Percentiles rank a stretch among this genome's conserved stretches.
Evolutionary conservation across 2,888 invertebrate species (phyloP).

Genomic region (Marasmarcha lunaedactyla): DNA sequence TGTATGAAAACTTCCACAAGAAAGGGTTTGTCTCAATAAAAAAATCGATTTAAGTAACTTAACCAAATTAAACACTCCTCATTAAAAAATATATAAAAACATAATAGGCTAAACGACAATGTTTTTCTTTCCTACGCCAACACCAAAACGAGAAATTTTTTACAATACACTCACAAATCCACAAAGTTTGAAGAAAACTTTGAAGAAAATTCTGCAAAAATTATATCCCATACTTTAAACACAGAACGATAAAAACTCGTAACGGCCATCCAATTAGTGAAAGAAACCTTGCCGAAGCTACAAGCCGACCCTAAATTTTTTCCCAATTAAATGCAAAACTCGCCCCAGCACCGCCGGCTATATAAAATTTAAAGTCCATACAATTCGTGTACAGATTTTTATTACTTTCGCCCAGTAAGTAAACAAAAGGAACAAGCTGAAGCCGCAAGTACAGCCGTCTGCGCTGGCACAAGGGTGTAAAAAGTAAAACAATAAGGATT

Average conservation of each 20-base stretch:
- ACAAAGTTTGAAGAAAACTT: not conserved
- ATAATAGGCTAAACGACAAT: no score
- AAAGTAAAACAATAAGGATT: conserved; percentile 71
- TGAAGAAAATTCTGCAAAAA: not conserved
- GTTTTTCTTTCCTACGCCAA: no score
- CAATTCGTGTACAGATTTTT: conserved; percentile 70
- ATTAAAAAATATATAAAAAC: no score
- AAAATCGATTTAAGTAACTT: no score
- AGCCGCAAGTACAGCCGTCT: conserved; percentile 43
- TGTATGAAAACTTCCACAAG: no score
- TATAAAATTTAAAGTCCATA: conserved; percentile 69
- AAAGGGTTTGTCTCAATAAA: no score
- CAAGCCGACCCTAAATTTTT: conserved; percentile 61
- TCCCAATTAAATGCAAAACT: conserved; percentile 69
- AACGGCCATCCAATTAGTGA: conserved; percentile 65
- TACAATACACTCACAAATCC: no score
- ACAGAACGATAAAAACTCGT: conserved; percentile 56
- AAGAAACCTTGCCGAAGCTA: conserved; percentile 65
- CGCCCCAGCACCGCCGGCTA: conserved; percentile 49
- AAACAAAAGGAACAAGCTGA: conserved; percentile 63
- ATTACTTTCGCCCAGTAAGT: conserved; percentile 59
- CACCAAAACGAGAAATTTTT: no score
- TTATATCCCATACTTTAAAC: conserved; percentile 17
- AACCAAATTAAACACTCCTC: no score
- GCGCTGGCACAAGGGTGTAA: conserved; percentile 66